These are phyloP conservation scores for Agrochola circellaris DNA, from an alignment of 2,888 invertebrate species.

Conservation along the genomic window DNA sequence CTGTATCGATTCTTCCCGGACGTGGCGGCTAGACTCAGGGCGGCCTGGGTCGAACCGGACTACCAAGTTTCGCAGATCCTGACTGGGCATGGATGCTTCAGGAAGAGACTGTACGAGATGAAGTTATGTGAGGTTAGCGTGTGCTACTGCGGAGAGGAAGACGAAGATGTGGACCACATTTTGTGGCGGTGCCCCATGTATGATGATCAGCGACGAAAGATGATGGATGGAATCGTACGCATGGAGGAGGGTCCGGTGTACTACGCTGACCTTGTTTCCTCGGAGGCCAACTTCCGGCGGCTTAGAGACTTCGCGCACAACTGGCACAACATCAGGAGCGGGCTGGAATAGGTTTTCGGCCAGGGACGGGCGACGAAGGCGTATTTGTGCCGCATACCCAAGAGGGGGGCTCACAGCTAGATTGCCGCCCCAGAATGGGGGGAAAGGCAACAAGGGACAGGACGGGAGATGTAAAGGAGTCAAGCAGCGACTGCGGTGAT, in stretches of 20 bases:
- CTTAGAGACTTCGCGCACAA: slow-evolving; percentile 17
- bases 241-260: neutral
- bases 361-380: neutral
- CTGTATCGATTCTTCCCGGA: slow-evolving; percentile 62
- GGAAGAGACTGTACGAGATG: slow-evolving; percentile 50
- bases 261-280: neutral
- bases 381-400: too few species aligned
- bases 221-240: neutral
- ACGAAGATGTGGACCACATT: too few species aligned
- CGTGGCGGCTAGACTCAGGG: slow-evolving; percentile 45
- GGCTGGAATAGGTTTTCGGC: neutral
- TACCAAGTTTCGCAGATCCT: slow-evolving; percentile 58
- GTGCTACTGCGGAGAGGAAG: too few species aligned
- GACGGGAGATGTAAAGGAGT: too few species aligned
- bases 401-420: too few species aligned
- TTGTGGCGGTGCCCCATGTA: neutral
- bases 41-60: slow-evolving; percentile 62
- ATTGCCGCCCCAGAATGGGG: too few species aligned
- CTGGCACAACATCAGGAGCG: neutral
- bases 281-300: slow-evolving; percentile 8
- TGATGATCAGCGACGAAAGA: neutral
- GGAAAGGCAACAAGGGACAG: too few species aligned
- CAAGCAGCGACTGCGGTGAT: too few species aligned
- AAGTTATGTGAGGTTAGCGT: slow-evolving; percentile 18
- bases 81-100: slow-evolving; percentile 61